Base-by-base conservation (phyloP, 1,140 invertebrate species). In the Holotrichia oblita region DNA sequence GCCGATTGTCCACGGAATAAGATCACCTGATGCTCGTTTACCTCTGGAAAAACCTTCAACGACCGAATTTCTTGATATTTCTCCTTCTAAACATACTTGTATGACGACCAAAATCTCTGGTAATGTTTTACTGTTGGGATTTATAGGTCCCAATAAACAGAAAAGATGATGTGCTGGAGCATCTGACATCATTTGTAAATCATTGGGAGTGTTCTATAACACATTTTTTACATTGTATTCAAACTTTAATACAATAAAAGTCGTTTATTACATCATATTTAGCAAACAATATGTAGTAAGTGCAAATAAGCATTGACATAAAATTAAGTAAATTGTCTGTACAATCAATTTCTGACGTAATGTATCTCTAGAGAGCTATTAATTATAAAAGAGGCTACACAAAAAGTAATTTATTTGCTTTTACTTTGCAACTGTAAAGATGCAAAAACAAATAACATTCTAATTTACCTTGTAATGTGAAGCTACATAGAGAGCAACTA, bases 111-210 rank as follows among this genome's bases (percentile, higher is more conserved):
- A 89, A 73, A 99, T 94, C 87, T 99, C 96, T 0, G 98, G 98
- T 76, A 99, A 87, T 55, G 89, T 84, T 80, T 93, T 93, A 79
- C 90, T 89, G 40, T 92, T 90, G 6, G 91, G 89, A 81, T 93
- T 90, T 0, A 95, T 90, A 0, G 98, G 97, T 0, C 96, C 96
- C 73, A 99, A 89, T 14, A 99, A 88, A 84, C 97, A 98, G 89
- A 99, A 99, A 20, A 99, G 86, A 87, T 99, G 96, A 89, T 99
- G 98, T 4, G 97, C 97, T 0, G 98, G 98, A 9, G 98, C 98
- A 90, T 99, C 99, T 10, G 98, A 98, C 88, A 99, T 92, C 92
- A 99, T 94, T 90, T 99, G 98, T 9, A 99, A 89, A 89, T 99
- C 99, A 90, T 99, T 99, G 0, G 99, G 99, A 77, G 94, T 97